Evolutionary conservation across 37 sponge, comb jelly and placozoan species (phyloP), one percentile per base, ranked within the genome.

Genomic region (Spongilla lacustris): DNA sequence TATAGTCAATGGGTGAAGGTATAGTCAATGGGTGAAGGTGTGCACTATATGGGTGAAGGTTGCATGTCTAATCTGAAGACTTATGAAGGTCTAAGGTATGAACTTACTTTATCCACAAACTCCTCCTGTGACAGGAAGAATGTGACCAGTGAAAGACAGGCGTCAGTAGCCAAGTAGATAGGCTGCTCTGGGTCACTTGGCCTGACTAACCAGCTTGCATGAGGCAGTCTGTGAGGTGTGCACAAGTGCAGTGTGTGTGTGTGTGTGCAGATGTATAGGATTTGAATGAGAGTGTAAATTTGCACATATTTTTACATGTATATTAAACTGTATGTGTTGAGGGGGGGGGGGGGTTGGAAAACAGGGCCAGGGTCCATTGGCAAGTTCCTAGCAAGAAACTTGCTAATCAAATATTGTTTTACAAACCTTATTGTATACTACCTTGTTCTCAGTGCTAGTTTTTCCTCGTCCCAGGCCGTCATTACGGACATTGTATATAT

Each of bases 61-160:
- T n/a, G n/a, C n/a, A n/a, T n/a, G n/a, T n/a, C n/a, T n/a, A n/a
- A n/a, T n/a, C n/a, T n/a, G n/a, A n/a, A n/a, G n/a, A n/a, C n/a
- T n/a, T n/a, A n/a, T 41, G 41, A 6, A 41, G 41, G 41, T 69
- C 70, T 17, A 33, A 73, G 31, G 31, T 38, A 4, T 22, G 19
- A 27, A 29, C 27, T 33, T 58, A 89, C 90, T 86, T 85, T 90
- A 50, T 69, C 80, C n/a, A 90, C 82, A 81, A 90, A 85, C 68
- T 90, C 86, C 26, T 90, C 90, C 66, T 85, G 90, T 21, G 81
- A 81, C 21, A 90, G 70, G 69, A 49, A 49, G 69, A 85, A 81
- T 4, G 86, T 70, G 17, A 81, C 76, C 8, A 90, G 30, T n/a
- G 76, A 35, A 19, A 90, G 85, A 2, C 69, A 36, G 71, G 75